Evolutionary conservation across 2,888 invertebrate genomes (phyloP).

Genomic region (Trichogramma dendrolimi): DNA sequence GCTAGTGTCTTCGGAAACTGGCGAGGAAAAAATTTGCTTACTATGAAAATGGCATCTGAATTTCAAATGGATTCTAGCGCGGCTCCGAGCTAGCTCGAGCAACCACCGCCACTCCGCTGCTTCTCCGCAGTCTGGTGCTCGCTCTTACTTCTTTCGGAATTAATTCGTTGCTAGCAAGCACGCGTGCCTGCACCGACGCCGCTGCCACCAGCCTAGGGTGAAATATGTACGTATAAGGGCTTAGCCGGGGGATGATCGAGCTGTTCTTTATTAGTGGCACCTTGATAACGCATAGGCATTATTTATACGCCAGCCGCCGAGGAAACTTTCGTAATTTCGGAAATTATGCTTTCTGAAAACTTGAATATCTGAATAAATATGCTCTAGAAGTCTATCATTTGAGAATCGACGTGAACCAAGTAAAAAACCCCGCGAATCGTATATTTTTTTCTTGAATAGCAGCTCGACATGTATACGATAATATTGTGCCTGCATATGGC

Average conservation of each 20-base stretch:
- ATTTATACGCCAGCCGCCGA: too few species aligned
- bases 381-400: not conserved
- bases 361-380: not conserved
- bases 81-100: too few species aligned
- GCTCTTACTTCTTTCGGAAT: constrained; percentile 11
- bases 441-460: too few species aligned
- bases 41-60: constrained; percentile 31
- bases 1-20: constrained; percentile 15
- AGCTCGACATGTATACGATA: too few species aligned
- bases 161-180: constrained; percentile 14
- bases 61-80: constrained; percentile 22
- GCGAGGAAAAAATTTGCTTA: constrained; percentile 27
- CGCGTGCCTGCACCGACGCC: too few species aligned
- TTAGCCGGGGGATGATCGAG: constrained; percentile 6
- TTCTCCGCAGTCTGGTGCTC: too few species aligned
- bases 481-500: too few species aligned
- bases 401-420: not conserved
- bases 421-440: not conserved
- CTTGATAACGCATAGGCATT: constrained; percentile 1
- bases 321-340: not conserved
- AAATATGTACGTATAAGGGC: too few species aligned
- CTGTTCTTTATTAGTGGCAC: constrained; percentile 8
- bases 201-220: too few species aligned
- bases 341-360: not conserved
- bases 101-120: too few species aligned